Percentiles rank a stretch among this genome's conserved stretches.
Evolutionary conservation across 2,888 invertebrate genomes (phyloP).

Genomic region (Sphaeridia pumilis): DNA sequence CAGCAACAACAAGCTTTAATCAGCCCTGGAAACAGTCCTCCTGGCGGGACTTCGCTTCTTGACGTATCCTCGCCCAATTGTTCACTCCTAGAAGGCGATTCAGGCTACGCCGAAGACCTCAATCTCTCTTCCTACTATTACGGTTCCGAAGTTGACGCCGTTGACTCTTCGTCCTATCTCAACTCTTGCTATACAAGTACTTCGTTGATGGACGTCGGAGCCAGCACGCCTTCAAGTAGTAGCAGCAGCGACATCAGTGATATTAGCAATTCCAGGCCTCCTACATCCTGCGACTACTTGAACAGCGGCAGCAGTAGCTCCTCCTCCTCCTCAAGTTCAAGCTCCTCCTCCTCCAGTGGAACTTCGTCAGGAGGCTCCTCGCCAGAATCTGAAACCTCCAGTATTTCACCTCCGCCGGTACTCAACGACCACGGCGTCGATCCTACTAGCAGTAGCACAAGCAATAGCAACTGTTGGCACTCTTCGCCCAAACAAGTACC

Average conservation of each 20-base stretch:
- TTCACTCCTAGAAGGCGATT: slow-evolving; percentile 32
- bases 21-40: slow-evolving; percentile 9
- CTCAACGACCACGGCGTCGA: background rate
- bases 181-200: slow-evolving; percentile 11
- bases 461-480: slow-evolving; percentile 16
- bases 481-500: slow-evolving; percentile 17
- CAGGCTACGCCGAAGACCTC: slow-evolving; percentile 32
- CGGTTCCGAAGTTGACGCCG: slow-evolving; percentile 11
- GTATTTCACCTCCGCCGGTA: slow-evolving; percentile 18
- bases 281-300: background rate
- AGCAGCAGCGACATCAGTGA: slow-evolving; percentile 23
- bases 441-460: background rate
- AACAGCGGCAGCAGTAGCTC: slow-evolving; percentile 9
- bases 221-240: background rate
- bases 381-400: slow-evolving; percentile 10
- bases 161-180: slow-evolving; percentile 15
- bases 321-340: background rate
- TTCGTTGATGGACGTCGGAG: no score
- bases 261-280: no score
- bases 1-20: no score
- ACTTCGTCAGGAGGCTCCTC: background rate
- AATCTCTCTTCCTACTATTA: slow-evolving; percentile 31
- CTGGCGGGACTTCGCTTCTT: slow-evolving; percentile 6
- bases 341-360: background rate
- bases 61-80: slow-evolving; percentile 14